A percentile compares a stretch with the other conserved stretches of the same genome.
Conservation (phyloP, 2,113 vertebrate species). For the Muntiacus muntjak region DNA sequence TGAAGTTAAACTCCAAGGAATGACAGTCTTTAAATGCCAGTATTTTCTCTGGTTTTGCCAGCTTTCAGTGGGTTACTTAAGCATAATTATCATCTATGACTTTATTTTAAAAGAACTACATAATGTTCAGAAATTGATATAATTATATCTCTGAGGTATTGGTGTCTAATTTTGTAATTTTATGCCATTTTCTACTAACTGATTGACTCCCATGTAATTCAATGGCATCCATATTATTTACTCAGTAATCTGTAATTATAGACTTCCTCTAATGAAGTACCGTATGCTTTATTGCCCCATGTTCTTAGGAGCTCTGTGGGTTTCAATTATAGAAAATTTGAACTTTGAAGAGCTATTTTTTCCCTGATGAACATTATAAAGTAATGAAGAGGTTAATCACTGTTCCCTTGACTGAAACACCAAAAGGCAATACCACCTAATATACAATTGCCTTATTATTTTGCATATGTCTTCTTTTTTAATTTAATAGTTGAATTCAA, state of each 20-base stretch:
- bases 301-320: background rate
- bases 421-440: constrained; percentile 19
- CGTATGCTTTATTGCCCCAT: constrained; percentile 21
- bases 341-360: background rate
- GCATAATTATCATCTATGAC: constrained; percentile 18
- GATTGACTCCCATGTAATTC: constrained; percentile 6
- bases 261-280: constrained; percentile 29
- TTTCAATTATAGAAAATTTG: constrained; percentile 31
- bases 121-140: constrained; percentile 38
- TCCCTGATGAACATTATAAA: constrained; percentile 9
- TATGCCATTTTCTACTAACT: constrained; percentile 23
- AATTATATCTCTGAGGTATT: constrained; percentile 53
- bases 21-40: background rate
- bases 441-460: constrained; percentile 36
- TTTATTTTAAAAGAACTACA: constrained; percentile 38
- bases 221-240: constrained; percentile 31
- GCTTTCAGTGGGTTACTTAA: constrained; percentile 22
- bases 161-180: constrained; percentile 33
- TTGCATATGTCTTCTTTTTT: constrained; percentile 34
- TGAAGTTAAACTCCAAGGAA: constrained; percentile 6
- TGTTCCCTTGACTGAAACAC: constrained; percentile 8
- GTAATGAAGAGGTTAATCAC: constrained; percentile 37
- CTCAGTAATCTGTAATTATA: constrained; percentile 45
- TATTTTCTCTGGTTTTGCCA: constrained; percentile 22
- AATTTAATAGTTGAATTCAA: constrained; percentile 45